Conservation (phyloP, 2,888 invertebrate species). For the Tipula lateralis region DNA sequence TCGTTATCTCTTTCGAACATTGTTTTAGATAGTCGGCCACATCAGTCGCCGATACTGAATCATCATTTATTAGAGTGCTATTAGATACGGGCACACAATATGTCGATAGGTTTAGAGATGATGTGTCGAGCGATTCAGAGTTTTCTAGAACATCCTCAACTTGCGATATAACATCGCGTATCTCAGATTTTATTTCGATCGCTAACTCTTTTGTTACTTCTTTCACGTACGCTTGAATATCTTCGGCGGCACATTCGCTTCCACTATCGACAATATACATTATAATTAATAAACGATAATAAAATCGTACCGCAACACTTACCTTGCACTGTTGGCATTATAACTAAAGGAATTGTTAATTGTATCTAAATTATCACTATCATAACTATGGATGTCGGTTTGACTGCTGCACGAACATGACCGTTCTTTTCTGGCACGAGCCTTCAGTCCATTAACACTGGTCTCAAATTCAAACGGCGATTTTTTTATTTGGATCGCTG, state of each 20-base stretch:
- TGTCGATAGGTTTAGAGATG: constrained; percentile 35
- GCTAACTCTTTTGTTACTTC: constrained; percentile 74
- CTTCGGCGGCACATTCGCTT: constrained; percentile 47
- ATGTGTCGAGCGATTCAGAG: constrained; percentile 57
- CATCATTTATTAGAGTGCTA: constrained; percentile 38
- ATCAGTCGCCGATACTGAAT: constrained; percentile 68
- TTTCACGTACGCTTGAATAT: constrained; percentile 68
- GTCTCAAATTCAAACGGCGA: constrained; percentile 53
- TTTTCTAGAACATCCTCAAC: constrained; percentile 74
- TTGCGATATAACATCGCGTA: constrained; percentile 71
- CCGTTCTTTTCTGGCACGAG: constrained; percentile 40
- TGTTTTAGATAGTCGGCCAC: constrained; percentile 74
- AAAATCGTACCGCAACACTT: background rate
- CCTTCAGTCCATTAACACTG: constrained; percentile 44
- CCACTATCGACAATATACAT: too few species aligned
- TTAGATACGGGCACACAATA: constrained; percentile 11
- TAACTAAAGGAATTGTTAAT: background rate
- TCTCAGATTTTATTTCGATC: constrained; percentile 76
- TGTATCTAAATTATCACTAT: constrained; percentile 28
- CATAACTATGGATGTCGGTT: constrained; percentile 61
- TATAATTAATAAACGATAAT: background rate
- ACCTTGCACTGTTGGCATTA: background rate
- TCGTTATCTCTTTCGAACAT: constrained; percentile 71
- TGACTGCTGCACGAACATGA: constrained; percentile 61
- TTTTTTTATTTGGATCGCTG: constrained; percentile 14